Percentiles rank a stretch among this genome's conserved stretches.
phyloP scores from a whole-genome alignment of 64 coral and sea anemone species.

The Catalaphyllia jardinei region DNA sequence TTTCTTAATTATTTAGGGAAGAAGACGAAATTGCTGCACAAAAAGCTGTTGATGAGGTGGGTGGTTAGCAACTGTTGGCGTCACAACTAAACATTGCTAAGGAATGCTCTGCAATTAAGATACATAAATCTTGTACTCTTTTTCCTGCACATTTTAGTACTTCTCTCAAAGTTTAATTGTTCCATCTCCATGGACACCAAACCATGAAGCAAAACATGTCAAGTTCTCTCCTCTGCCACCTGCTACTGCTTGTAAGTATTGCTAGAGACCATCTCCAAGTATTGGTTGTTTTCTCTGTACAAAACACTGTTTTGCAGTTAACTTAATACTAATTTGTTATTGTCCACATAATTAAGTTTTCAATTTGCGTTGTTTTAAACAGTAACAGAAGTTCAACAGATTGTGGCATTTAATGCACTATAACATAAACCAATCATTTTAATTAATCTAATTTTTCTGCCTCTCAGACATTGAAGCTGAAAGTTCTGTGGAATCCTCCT shows the following conservation, averaged over 20 bases:
- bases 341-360: too few relatives aligned
- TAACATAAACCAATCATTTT: not conserved
- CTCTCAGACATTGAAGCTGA: slow-evolving; percentile 68
- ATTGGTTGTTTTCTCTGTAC: too few relatives aligned
- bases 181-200: slow-evolving; percentile 98
- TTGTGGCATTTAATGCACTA: not conserved
- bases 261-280: too few relatives aligned
- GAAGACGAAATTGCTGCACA: slow-evolving; percentile 87
- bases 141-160: slow-evolving; percentile 64
- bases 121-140: not conserved
- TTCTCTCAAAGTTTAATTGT: slow-evolving; percentile 95
- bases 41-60: slow-evolving; percentile 83
- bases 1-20: slow-evolving; percentile 48
- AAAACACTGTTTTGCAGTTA: too few relatives aligned
- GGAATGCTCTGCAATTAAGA: not conserved
- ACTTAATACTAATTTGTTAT: too few relatives aligned
- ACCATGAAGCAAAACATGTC: slow-evolving; percentile 81
- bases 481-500: slow-evolving; percentile 71
- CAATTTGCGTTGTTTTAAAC: too few relatives aligned
- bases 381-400: too few relatives aligned
- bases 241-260: slow-evolving; percentile 85
- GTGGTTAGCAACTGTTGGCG: not conserved
- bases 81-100: not conserved
- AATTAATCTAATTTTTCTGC: not conserved
- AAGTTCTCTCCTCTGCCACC: slow-evolving; percentile 97